Evolutionary conservation across 2,888 invertebrate species (phyloP).

Genomic region (Lochmaea crataegi): DNA sequence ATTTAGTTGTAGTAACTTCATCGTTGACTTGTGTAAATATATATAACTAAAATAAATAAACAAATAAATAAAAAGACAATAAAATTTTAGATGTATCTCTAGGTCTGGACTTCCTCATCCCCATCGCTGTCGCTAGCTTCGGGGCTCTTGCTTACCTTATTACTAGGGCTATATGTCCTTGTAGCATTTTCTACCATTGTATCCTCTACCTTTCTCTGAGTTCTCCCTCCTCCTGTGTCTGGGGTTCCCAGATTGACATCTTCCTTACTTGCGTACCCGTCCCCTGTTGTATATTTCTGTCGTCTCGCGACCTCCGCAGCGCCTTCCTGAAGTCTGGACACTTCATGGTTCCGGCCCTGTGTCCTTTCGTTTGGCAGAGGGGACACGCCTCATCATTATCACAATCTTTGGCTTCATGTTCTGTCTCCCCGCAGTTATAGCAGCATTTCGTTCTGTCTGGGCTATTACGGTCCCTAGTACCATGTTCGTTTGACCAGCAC

Average conservation of each 20-base stretch:
- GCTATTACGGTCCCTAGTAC: not conserved
- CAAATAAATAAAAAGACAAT: no score
- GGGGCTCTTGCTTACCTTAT: not conserved
- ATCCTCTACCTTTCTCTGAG: not conserved
- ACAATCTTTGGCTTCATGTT: conserved; percentile 22
- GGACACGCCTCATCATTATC: conserved; percentile 18
- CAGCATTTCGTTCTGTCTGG: conserved; percentile 15
- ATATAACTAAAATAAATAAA: no score
- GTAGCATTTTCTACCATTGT: not conserved
- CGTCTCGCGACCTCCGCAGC: not conserved
- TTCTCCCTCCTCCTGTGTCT: not conserved
- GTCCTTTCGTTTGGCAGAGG: conserved; percentile 15
- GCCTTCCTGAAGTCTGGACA: conserved; percentile 15
- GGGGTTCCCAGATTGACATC: no score
- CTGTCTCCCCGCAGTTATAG: conserved; percentile 18
- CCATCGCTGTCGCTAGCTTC: no score
- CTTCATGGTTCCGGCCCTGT: conserved; percentile 19
- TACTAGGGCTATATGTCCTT: not conserved
- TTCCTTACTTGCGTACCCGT: no score
- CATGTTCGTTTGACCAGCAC: conserved; percentile 15
- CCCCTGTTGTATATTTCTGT: no score
- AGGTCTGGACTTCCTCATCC: no score
- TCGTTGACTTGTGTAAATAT: not conserved
- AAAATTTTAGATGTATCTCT: no score
- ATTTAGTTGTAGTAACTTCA: conserved; percentile 19